Percentiles rank a stretch among this genome's conserved stretches.
phyloP scores from a whole-genome alignment of 2,888 invertebrate species.

The Brassicogethes aeneus region DNA sequence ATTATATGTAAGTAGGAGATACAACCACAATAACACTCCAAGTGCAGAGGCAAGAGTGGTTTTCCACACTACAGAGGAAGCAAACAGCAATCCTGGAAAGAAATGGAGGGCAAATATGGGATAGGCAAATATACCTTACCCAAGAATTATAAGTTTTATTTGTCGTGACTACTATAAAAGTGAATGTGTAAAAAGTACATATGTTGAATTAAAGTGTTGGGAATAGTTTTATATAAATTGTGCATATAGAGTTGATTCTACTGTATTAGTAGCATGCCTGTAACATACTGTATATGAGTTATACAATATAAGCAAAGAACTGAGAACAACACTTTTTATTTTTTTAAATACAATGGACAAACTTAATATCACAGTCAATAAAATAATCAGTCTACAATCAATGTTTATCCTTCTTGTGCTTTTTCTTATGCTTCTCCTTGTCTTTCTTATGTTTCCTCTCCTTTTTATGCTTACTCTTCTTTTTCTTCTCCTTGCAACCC shows the following conservation, averaged over 20 bases:
- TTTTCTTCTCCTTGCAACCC: constrained; percentile 13
- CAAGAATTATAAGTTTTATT: too few species aligned
- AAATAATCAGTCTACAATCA: neutral
- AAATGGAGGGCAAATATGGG: constrained; percentile 45
- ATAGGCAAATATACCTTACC: constrained; percentile 44
- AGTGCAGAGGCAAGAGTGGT: constrained; percentile 89
- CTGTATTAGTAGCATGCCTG: too few species aligned
- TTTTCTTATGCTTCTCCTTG: constrained; percentile 16
- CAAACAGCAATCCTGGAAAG: constrained; percentile 59
- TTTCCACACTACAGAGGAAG: constrained; percentile 70
- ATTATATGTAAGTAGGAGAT: constrained; percentile 76
- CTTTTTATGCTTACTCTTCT: constrained; percentile 22
- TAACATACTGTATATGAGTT: too few species aligned
- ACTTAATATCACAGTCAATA: neutral
- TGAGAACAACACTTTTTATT: too few species aligned
- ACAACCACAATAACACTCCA: constrained; percentile 78
- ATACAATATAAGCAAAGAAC: too few species aligned
- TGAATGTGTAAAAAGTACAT: too few species aligned
- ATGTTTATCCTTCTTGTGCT: constrained; percentile 1
- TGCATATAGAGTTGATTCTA: too few species aligned
- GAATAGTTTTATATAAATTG: too few species aligned
- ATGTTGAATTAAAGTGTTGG: too few species aligned
- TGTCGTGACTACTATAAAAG: too few species aligned
- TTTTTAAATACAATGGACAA: too few species aligned
- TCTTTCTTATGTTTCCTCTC: constrained; percentile 36